Conservation (phyloP, 2,113 vertebrate genomes). For the Andinoacara biseriatus region DNA sequence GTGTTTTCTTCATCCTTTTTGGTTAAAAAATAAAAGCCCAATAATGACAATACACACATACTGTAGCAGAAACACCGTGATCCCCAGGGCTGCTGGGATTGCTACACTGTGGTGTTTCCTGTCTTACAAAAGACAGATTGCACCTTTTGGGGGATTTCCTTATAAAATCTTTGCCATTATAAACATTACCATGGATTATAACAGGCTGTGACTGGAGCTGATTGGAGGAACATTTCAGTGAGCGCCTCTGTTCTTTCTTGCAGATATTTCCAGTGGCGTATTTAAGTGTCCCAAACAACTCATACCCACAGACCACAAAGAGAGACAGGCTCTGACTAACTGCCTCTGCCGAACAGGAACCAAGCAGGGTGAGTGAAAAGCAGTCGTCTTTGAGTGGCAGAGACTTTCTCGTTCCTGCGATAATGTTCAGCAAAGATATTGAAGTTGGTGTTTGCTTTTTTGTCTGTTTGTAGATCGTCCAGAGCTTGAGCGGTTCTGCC, state of each 20-base stretch:
- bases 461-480: neutral
- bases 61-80: neutral
- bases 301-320: fast-evolving
- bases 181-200: neutral
- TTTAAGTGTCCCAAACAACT: neutral
- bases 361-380: slow-evolving; percentile 34
- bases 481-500: neutral
- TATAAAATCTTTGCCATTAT: neutral
- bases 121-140: neutral
- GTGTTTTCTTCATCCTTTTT: neutral
- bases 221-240: neutral
- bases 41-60: neutral
- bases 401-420: too few relatives aligned
- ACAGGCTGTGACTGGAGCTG: neutral
- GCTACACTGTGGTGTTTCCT: neutral
- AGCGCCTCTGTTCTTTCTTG: neutral
- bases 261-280: neutral
- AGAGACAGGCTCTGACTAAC: neutral
- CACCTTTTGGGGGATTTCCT: too few relatives aligned
- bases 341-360: slow-evolving; percentile 42
- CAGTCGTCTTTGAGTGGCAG: neutral
- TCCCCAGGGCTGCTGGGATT: neutral
- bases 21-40: neutral
- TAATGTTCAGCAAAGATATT: neutral
- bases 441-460: fast-evolving